phyloP scores from a whole-genome alignment of 2,113 vertebrate genomes.

The Ochotona curzoniae region DNA sequence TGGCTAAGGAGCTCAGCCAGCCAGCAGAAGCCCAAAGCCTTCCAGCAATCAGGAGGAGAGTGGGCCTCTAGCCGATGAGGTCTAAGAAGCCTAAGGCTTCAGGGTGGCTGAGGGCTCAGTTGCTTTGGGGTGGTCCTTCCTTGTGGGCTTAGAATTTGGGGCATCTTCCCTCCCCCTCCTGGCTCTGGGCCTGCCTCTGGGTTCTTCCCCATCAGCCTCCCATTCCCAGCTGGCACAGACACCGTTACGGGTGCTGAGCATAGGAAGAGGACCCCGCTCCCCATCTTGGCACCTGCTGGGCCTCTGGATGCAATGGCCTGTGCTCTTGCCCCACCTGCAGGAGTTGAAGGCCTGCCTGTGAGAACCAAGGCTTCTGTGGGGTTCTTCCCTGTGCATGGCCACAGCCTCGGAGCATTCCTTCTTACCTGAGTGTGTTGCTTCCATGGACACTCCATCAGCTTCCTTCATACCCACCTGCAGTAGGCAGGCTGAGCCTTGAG shows the following conservation, averaged over 20 bases:
- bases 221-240: background rate
- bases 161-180: background rate
- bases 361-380: background rate
- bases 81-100: background rate
- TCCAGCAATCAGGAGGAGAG: background rate
- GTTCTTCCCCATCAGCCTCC: background rate
- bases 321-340: background rate
- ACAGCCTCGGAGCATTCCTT: background rate
- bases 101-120: background rate
- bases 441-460: background rate
- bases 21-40: conserved; percentile 7
- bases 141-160: background rate
- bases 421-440: background rate
- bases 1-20: conserved; percentile 39
- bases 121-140: conserved; percentile 10
- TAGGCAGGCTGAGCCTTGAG: background rate
- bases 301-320: background rate
- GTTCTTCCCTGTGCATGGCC: background rate
- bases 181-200: background rate
- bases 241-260: background rate
- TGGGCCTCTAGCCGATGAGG: background rate
- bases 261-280: background rate
- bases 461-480: background rate
- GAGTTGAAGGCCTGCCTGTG: background rate
- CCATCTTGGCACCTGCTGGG: background rate